phyloP scores from a whole-genome alignment of 1,140 invertebrate species.

The Leucophenga varia region DNA sequence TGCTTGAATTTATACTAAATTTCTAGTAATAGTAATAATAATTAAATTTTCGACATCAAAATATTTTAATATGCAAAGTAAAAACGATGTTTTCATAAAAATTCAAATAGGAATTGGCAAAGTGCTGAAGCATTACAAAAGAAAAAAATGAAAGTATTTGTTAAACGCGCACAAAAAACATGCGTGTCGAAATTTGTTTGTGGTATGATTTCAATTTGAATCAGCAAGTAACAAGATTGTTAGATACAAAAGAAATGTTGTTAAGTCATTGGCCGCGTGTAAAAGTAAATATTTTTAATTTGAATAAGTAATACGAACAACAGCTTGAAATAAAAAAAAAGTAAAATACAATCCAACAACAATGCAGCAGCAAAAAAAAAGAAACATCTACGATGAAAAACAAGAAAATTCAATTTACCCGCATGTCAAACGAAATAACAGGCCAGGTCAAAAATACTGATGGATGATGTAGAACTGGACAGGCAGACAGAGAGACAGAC shows the following conservation, averaged over 20 bases:
- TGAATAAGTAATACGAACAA: slow-evolving; percentile 52
- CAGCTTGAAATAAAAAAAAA: slow-evolving; percentile 36
- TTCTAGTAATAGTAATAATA: too few species aligned
- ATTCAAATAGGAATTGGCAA: too few species aligned
- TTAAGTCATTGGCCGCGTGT: slow-evolving; percentile 35
- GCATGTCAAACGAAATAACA: slow-evolving; percentile 50
- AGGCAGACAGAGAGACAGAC: neutral
- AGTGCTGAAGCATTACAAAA: too few species aligned
- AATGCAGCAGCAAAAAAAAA: slow-evolving; percentile 18
- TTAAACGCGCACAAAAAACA: too few species aligned
- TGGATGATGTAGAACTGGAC: slow-evolving; percentile 31
- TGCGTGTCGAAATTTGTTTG: too few species aligned
- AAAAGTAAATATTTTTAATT: slow-evolving; percentile 39
- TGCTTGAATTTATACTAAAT: too few species aligned
- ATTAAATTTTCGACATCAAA: too few species aligned
- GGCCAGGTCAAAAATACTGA: slow-evolving; percentile 53
- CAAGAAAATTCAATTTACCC: slow-evolving; percentile 53
- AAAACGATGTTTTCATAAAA: too few species aligned
- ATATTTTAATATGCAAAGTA: too few species aligned
- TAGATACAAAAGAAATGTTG: slow-evolving; percentile 19
- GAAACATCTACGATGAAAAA: slow-evolving; percentile 40
- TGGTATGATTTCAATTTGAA: too few species aligned
- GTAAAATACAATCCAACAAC: too few species aligned
- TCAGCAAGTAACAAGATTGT: neutral
- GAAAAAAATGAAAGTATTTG: too few species aligned